These are phyloP conservation scores for Pentalonia nigronervosa DNA, from an alignment of 1,140 invertebrate species.

Conservation along the genomic window DNA sequence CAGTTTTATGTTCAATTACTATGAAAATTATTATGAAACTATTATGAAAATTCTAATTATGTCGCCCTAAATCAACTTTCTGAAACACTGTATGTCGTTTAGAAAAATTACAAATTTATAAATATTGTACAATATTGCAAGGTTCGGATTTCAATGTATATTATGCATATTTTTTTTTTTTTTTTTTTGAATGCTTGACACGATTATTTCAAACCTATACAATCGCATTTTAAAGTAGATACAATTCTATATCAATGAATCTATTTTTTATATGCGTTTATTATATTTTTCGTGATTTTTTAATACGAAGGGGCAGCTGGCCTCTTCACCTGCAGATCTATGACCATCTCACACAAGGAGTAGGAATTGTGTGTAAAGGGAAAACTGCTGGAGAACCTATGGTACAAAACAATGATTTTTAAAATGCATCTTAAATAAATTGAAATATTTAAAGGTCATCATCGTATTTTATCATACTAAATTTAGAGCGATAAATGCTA, in stretches of 20 bases:
- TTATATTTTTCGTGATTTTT: no score
- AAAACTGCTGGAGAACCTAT: neutral
- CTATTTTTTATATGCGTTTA: neutral
- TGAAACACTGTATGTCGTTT: no score
- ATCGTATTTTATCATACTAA: neutral
- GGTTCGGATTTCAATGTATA: no score
- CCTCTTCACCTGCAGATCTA: neutral
- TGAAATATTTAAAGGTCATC: neutral
- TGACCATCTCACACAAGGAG: neutral
- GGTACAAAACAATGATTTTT: neutral
- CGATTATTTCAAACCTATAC: no score
- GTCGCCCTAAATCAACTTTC: no score
- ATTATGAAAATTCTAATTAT: no score
- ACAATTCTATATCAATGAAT: neutral
- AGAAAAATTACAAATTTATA: neutral
- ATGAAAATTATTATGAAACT: no score
- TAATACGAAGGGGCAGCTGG: neutral
- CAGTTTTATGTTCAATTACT: no score
- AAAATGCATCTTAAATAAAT: neutral
- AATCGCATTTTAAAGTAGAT: neutral
- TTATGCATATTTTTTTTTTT: no score
- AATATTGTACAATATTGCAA: neutral
- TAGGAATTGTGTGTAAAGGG: neutral
- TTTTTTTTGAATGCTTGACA: no score
- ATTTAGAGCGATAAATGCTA: neutral